These are phyloP conservation scores for Phenacoccus solenopsis DNA, from an alignment of 1,140 invertebrate species.

Conservation along the genomic window DNA sequence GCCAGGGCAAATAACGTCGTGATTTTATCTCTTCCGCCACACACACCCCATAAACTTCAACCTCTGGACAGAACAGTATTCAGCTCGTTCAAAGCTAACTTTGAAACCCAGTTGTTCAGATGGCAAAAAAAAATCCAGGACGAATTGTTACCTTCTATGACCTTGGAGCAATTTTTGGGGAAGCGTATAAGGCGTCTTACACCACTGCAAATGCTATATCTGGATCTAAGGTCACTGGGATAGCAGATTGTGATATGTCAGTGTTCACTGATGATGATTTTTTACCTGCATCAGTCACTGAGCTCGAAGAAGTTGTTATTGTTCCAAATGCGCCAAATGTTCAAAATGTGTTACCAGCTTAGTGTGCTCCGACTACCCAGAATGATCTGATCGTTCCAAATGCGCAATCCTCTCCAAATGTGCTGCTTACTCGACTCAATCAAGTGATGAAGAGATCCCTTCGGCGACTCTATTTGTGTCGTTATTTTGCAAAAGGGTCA, in stretches of 20 bases:
- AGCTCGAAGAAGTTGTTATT: neutral
- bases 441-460: too few species aligned
- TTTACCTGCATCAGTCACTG: neutral
- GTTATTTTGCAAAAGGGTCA: too few species aligned
- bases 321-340: too few species aligned
- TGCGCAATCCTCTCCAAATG: too few species aligned
- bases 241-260: constrained; percentile 23
- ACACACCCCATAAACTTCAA: constrained; percentile 29
- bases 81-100: constrained; percentile 36
- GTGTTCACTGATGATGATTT: constrained; percentile 24
- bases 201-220: constrained; percentile 27
- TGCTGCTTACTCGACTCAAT: too few species aligned
- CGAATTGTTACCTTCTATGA: constrained; percentile 36
- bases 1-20: constrained; percentile 27
- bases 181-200: constrained; percentile 23
- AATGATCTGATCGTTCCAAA: too few species aligned
- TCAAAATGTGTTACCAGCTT: too few species aligned
- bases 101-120: constrained; percentile 28
- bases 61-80: constrained; percentile 33
- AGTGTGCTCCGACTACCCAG: too few species aligned
- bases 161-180: constrained; percentile 28
- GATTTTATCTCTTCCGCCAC: constrained; percentile 30
- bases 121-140: constrained; percentile 22
- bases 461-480: too few species aligned
- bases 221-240: constrained; percentile 28